These are phyloP conservation scores for Eupithecia pulchellata DNA, from an alignment of 2,888 invertebrate species.

Conservation along the genomic window DNA sequence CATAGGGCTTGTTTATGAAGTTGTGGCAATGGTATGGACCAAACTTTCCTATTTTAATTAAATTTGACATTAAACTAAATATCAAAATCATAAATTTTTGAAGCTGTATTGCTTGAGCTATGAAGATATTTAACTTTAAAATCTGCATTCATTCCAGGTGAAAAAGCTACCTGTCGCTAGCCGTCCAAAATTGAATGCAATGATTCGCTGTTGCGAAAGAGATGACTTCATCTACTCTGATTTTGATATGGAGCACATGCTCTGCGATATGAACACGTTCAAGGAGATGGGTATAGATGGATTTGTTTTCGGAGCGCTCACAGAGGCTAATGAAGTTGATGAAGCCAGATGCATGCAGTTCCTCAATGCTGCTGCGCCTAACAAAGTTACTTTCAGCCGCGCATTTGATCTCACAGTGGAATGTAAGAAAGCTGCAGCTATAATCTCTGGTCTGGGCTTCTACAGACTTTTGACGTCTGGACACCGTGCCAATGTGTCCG, in stretches of 20 bases:
- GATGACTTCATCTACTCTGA: slow-evolving; percentile 2
- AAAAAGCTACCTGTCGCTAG: background rate
- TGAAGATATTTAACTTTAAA: too few species aligned
- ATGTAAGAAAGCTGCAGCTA: background rate
- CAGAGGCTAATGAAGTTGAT: background rate
- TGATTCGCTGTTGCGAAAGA: background rate
- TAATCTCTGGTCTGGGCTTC: slow-evolving; percentile 7
- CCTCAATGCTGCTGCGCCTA: background rate
- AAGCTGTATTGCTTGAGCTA: too few species aligned
- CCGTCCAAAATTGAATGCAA: background rate
- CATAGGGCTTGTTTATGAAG: background rate
- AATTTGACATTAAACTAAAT: background rate
- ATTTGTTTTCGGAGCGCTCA: slow-evolving; percentile 4
- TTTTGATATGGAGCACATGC: background rate
- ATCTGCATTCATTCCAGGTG: background rate
- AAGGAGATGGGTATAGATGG: slow-evolving; percentile 3
- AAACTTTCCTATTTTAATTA: background rate
- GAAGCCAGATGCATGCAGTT: background rate
- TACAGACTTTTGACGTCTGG: slow-evolving; percentile 2
- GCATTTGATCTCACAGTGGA: background rate
- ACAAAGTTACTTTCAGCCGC: slow-evolving; percentile 4
- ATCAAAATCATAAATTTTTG: too few species aligned
- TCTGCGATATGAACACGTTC: background rate
- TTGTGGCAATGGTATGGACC: background rate
- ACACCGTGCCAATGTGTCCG: background rate